Conservation (phyloP, 2,797 vertebrate genomes). For the Acipenser oxyrinchus region DNA sequence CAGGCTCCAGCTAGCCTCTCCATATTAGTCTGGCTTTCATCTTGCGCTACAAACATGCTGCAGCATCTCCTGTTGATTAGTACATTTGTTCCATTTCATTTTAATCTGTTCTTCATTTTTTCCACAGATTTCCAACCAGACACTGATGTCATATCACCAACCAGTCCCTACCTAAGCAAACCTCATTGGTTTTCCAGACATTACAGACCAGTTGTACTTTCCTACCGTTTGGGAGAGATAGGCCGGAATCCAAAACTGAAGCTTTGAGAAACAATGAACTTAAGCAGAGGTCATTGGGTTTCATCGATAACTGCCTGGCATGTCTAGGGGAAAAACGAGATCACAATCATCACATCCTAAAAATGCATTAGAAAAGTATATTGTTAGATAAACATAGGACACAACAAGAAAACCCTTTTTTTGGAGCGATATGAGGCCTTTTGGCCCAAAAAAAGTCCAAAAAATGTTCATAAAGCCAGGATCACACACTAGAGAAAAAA, state of each 20-base stretch:
- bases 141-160: not conserved
- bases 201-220: conserved; percentile 11
- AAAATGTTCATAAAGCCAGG: too few relatives aligned
- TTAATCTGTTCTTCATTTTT: not conserved
- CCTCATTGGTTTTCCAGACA: conserved; percentile 6
- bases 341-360: too few relatives aligned
- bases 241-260: conserved; percentile 11
- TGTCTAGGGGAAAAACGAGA: not conserved
- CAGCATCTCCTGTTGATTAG: not conserved
- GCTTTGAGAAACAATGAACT: not conserved
- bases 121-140: conserved; percentile 1
- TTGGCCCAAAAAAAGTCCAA: too few relatives aligned
- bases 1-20: not conserved
- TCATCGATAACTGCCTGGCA: conserved; percentile 3
- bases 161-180: conserved; percentile 12
- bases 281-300: not conserved
- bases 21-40: not conserved
- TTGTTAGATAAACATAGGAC: too few relatives aligned
- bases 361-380: too few relatives aligned
- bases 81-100: not conserved
- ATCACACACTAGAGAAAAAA: too few relatives aligned
- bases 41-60: not conserved
- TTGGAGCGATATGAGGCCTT: too few relatives aligned
- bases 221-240: conserved; percentile 15
- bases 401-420: too few relatives aligned